Base-by-base conservation (phyloP, 2,113 vertebrate genomes). In the Lota lota region DNA sequence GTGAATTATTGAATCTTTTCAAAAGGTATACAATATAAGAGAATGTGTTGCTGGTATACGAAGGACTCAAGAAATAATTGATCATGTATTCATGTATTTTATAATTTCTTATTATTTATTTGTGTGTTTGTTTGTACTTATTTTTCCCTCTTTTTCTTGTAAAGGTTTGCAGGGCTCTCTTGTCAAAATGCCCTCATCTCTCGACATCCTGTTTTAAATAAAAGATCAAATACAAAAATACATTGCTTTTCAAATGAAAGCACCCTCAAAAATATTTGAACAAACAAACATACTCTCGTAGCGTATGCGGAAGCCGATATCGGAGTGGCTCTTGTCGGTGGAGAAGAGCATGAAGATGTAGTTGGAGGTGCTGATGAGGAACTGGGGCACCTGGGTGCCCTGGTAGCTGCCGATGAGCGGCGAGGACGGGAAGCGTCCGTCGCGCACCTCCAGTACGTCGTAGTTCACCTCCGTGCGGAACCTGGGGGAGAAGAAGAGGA, bases 401-500 rank as follows among this genome's bases (percentile, higher is more conserved):
- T 99, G 96, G 64, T 98, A 99, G 73, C 96, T 94, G 2, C 97
- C 97, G 22, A 99, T 97, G 60, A 99, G 74, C 0, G 95, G 93
- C 0, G 97, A 97, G 0, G 97, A 98, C 28, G 97, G 95, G 66
- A 94, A 98, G 14, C 93, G 92, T 11, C 97, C 97, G 0, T 99
- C 97, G 1, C 96, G 89, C 56, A 99, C 96, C 80, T 99, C 97
- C 69, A 99, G 87, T 0, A 97, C 92, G 33, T 99, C 97, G 0
- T 99, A 99, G 73, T 99, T 99, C 75, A 99, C 97, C 80, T 99
- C 97, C 0, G 97, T 99, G 79, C 98, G 95, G 83, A 99, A 99
- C 73, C 97, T 99, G 24, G 24, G 16, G 61, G 61, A 33, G 22
- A 15, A 15, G 15, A 20, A 61, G 21, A 20, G 11, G 59, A 33